Evolutionary conservation across 1,140 invertebrate genomes (phyloP).

Genomic region (Mizuhopecten yessoensis): DNA sequence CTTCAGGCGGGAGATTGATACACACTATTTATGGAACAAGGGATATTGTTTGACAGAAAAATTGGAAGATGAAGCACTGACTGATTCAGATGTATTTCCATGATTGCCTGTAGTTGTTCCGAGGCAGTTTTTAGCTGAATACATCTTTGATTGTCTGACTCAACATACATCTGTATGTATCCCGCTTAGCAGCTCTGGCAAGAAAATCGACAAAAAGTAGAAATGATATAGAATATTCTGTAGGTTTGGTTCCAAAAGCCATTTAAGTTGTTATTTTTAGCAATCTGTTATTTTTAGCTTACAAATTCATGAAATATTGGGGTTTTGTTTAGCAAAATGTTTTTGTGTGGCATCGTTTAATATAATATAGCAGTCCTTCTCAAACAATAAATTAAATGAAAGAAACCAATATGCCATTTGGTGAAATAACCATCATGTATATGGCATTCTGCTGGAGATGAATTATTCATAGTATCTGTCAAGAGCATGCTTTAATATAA

Average conservation of each 20-base stretch:
- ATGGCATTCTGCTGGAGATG: neutral
- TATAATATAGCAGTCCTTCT: neutral
- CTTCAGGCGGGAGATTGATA: neutral
- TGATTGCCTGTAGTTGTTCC: conserved; percentile 4
- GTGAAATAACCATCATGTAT: conserved; percentile 25
- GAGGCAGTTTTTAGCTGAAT: neutral
- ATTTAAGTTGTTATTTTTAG: neutral
- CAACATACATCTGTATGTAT: neutral
- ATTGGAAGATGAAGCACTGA: conserved; percentile 20
- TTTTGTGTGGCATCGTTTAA: neutral
- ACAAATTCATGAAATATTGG: neutral
- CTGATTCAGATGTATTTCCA: neutral
- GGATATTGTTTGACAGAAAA: conserved; percentile 28
- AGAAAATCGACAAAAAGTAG: neutral
- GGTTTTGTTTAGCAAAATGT: too few relatives aligned
- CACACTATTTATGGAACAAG: neutral
- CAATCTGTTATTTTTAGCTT: neutral
- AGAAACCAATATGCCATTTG: neutral
- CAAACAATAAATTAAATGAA: conserved; percentile 39
- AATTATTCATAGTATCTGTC: conserved; percentile 16
- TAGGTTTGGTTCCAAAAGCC: neutral
- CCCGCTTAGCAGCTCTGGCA: neutral
- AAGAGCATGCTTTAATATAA: conserved; percentile 35
- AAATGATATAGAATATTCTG: neutral
- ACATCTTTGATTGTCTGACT: neutral